Base-by-base conservation (phyloP, 2,888 invertebrate genomes). In the Megamerina dolium region DNA sequence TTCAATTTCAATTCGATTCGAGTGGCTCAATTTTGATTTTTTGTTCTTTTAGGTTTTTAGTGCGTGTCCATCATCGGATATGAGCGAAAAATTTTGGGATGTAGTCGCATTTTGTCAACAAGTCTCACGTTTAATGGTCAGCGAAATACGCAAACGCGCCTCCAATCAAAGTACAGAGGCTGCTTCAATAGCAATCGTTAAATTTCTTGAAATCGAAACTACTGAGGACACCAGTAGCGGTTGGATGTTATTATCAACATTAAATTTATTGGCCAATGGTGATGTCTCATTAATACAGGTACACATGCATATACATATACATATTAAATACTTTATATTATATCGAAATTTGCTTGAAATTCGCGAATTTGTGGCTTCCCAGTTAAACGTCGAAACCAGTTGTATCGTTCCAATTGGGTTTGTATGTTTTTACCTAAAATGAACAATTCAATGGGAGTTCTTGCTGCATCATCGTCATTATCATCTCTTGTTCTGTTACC, bases 71-170 rank as follows among this genome's bases (percentile, higher is more conserved):
- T 84, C 92, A n/a, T 83, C 85, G 63, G 95, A 96, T 64, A 91
- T 97, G 88, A 89, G 87, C 67, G 93, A 93, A 68, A 94, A 95
- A 72, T 97, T 97, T 75, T 90, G 92, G 80, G 96, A 97, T 68
- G 88, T 95, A 54, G 75, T 92, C 43, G 86, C 91, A 53, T 96
- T 96, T 68, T 91, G 91, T 61, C 90, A 91, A 65, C 90, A 93
- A 77, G 90, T 94, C 1, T 94, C 95, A 1, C 83, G 89, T 53
- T 76, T 96, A 18, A 93, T 97, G 88, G 97, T 97, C n/a, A 84
- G 86, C 5, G 96, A 97, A 74, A 95, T 97, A 56, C 77, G 95
- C 41, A 83, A 87, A 61, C 78, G 70, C 56, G 99, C 97, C 12
- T 92, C 94, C 45, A 96, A 96, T 73, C 95, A 96, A 71, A 94